phyloP scores from a whole-genome alignment of 2,113 vertebrate species.

The Acanthisitta chloris region DNA sequence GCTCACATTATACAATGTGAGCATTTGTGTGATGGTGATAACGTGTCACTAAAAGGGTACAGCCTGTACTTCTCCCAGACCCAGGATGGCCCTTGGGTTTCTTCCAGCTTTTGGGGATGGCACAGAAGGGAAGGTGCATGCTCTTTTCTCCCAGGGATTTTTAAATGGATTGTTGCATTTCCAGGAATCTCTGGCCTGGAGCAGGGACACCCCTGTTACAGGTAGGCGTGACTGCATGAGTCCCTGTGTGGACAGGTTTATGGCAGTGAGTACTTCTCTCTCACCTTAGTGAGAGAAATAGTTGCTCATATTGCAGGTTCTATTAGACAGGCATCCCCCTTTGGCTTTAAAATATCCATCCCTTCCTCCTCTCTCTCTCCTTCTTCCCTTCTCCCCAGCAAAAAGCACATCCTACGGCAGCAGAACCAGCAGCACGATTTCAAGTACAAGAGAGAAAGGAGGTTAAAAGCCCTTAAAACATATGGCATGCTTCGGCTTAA shows the following conservation, averaged over 20 bases:
- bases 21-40: background rate
- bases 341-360: background rate
- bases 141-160: background rate
- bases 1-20: no score
- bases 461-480: conserved; percentile 41
- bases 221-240: background rate
- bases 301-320: background rate
- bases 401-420: background rate
- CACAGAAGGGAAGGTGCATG: background rate
- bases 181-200: background rate
- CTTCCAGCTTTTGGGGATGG: background rate
- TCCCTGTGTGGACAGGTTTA: background rate
- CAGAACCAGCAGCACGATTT: background rate
- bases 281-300: background rate
- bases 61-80: background rate
- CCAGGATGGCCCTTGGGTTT: background rate
- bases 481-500: conserved; percentile 20
- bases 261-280: background rate
- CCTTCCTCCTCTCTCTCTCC: background rate
- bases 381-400: background rate
- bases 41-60: background rate
- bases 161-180: background rate
- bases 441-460: background rate
- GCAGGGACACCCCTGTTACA: background rate
- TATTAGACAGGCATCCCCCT: background rate